Evolutionary conservation across 2,113 vertebrate species (phyloP).

Genomic region (Chlorodrepanis virens): DNA sequence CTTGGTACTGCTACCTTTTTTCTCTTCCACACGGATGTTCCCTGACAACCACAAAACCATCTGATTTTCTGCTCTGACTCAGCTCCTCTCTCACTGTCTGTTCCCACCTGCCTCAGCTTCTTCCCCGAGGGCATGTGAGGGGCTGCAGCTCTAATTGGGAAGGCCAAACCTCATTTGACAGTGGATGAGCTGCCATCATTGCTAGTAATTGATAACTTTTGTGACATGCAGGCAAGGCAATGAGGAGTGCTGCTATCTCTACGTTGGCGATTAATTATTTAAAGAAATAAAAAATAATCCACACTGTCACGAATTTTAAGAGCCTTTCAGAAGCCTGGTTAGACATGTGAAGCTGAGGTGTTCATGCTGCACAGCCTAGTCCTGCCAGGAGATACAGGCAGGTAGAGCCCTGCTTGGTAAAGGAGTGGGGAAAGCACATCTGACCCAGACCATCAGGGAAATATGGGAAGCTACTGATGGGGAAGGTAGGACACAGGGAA

Average conservation of each 20-base stretch:
- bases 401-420: neutral
- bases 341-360: neutral
- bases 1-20: neutral
- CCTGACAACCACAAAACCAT: neutral
- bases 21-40: rapidly evolving
- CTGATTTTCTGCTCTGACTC: neutral
- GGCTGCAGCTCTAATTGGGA: neutral
- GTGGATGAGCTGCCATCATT: neutral
- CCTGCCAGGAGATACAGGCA: neutral
- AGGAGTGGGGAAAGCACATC: neutral
- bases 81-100: neutral
- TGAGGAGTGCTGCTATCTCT: neutral
- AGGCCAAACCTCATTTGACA: neutral
- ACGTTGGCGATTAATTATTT: neutral
- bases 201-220: neutral
- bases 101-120: neutral
- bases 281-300: neutral
- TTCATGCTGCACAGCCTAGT: rapidly evolving
- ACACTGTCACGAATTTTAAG: neutral
- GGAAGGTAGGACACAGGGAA: neutral
- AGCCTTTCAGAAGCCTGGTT: neutral
- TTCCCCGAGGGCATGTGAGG: neutral
- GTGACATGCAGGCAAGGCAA: neutral
- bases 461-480: neutral
- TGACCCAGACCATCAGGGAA: neutral